Conservation (phyloP, 1,140 invertebrate genomes). For the Samia ricini region DNA sequence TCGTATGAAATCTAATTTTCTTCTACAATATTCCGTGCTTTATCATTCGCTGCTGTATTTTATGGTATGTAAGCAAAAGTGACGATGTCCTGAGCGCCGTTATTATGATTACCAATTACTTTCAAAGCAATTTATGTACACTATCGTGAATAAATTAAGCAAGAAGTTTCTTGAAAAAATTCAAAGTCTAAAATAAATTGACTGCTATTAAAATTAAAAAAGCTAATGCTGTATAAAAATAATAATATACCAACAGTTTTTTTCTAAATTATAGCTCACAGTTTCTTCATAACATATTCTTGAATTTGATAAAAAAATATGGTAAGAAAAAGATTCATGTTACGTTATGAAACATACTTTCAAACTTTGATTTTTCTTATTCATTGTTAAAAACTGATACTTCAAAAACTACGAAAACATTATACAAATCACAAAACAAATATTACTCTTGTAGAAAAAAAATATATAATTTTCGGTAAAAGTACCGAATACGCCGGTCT, state of each 20-base stretch:
- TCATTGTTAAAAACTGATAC: background rate
- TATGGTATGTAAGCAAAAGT: slow-evolving; percentile 35
- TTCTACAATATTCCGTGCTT: slow-evolving; percentile 37
- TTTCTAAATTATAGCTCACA: too few relatives aligned
- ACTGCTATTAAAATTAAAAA: too few relatives aligned
- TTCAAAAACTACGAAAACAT: background rate
- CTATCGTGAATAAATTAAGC: background rate
- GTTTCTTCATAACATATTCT: too few relatives aligned
- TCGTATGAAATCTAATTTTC: slow-evolving; percentile 22
- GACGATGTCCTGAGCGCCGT: slow-evolving; percentile 20
- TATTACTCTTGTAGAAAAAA: slow-evolving; percentile 25
- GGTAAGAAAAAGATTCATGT: background rate
- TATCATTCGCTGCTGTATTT: slow-evolving; percentile 42
- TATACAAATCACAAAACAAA: background rate
- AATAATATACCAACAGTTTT: too few relatives aligned
- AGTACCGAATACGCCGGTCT: slow-evolving; percentile 25
- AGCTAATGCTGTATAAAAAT: too few relatives aligned
- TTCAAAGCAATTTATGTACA: slow-evolving; percentile 18
- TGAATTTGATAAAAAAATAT: too few relatives aligned
- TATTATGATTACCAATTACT: slow-evolving; percentile 32
- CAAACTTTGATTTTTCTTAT: background rate
- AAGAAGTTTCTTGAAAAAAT: too few relatives aligned
- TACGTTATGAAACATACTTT: background rate
- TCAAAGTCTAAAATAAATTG: too few relatives aligned
- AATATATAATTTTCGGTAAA: slow-evolving; percentile 30